Evolutionary conservation across 2,888 invertebrate species (phyloP).

Genomic region (Parapristionchus giblindavisi): DNA sequence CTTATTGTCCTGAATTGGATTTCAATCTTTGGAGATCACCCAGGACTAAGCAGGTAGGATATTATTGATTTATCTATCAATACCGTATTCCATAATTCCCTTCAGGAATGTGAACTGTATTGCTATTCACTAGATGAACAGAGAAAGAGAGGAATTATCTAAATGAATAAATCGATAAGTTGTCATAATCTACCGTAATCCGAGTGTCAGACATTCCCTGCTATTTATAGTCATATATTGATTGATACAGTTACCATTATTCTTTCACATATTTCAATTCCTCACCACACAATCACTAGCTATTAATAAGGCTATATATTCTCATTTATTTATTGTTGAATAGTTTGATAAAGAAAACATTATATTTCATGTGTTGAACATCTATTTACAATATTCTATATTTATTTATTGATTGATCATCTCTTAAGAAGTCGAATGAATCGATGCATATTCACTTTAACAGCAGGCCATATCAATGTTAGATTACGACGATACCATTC

Average conservation of each 20-base stretch:
- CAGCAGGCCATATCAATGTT: constrained; percentile 63
- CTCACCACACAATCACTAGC: constrained; percentile 25
- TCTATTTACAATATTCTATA: constrained; percentile 9
- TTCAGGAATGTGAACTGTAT: constrained; percentile 68
- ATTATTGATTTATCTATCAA: background rate
- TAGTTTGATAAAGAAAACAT: background rate
- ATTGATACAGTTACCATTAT: background rate
- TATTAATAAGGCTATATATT: constrained; percentile 18
- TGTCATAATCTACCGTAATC: no score
- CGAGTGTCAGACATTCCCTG: background rate
- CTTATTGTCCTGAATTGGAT: constrained; percentile 69
- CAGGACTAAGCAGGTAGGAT: constrained; percentile 63
- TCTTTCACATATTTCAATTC: background rate
- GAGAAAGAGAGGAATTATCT: constrained; percentile 66
- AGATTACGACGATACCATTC: constrained; percentile 67
- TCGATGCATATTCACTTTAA: constrained; percentile 63
- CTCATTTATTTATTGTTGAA: constrained; percentile 1
- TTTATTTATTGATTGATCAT: constrained; percentile 16
- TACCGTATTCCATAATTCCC: constrained; percentile 14
- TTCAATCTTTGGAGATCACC: constrained; percentile 70
- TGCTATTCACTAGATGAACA: constrained; percentile 68
- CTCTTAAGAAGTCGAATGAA: constrained; percentile 42
- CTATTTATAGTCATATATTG: background rate
- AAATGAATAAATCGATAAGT: constrained; percentile 37
- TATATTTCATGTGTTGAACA: background rate